Evolutionary conservation across 2,113 vertebrate species (phyloP), one percentile per base, ranked within the genome.

Genomic region (Phrynosoma platyrhinos): DNA sequence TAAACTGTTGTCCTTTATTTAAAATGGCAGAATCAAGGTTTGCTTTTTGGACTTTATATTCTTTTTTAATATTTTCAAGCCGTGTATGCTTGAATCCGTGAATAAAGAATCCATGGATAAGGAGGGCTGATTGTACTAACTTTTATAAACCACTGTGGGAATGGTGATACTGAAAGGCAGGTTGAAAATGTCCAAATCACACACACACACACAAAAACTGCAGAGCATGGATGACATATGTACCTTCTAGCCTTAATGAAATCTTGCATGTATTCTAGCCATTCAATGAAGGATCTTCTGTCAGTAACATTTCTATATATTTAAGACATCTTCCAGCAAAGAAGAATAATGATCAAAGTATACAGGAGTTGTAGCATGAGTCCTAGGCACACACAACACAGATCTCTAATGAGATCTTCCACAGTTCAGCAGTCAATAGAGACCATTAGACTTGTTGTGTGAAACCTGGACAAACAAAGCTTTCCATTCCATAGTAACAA

Each of bases 351-450:
- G 4, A 64, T 5, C 40, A 88, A 32, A 9, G 5, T 66, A 18
- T 5, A 30, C 55, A 89, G 47, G 7, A 8, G 55, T 79, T 86
- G 21, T 75, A 25, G 83, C 32, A 62, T 27, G 64, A 81, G 53
- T 69, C 90, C 27, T 74, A 81, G 3, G 36, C 0, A 2, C 0
- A 0, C 53, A n/a, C n/a, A n/a, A n/a, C n/a, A n/a, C n/a, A n/a
- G n/a, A n/a, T n/a, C n/a, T 93, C 95, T 95, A 96, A 95, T 95
- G 91, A 80, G 91, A 87, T 92, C 91, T 94, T 95, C 86, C 77
- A 4, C 88, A 75, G 85, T 91, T 91, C 90, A 74, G 58, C 77
- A 69, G 93, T 69, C 18, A 20, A 93, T 62, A 64, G 77, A 90
- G 92, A 88, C 69, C 69, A 25, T 94, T 92, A 93, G 7, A 12